Evolutionary conservation across 1,140 invertebrate genomes (phyloP), one percentile per base, ranked within the genome.

Genomic region (Heliconius hermathena): DNA sequence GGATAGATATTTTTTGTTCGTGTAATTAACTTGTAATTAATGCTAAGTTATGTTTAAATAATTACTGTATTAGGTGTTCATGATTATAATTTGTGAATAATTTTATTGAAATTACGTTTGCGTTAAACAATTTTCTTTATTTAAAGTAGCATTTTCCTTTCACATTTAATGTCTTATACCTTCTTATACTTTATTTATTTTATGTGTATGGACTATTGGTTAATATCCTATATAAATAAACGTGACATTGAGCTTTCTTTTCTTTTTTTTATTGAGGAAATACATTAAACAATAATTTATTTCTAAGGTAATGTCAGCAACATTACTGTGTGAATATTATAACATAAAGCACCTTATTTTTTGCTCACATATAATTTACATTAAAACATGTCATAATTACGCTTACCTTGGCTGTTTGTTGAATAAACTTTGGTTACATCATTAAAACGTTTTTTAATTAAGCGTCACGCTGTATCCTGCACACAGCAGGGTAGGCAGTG

Each of bases 1-100:
- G 60, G 26, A 66, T 26, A 66, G 60, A 29, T 66, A 66, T 66
- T 66, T 66, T 60, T 66, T 66, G 22, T 66, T 66, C 60, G 9
- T 66, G 22, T 16, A 66, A 66, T 66, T 66, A 66, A 29, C 4
- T 66, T 29, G 22, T 66, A 18, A 29, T 66, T 4, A 66, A 66
- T 66, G 60, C 60, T 66, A 66, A 66, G 60, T 66, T 66, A 66
- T 66, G 22, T 16, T 66, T 11, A 66, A 66, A 66, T 13, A 6
- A 26, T 29, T 29, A 29, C 26, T 29, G 11, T 66, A 26, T 29
- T 66, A 29, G 26, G 1, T 66, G 29, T 66, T 66, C 9, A 1
- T 29, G 26, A 29, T 66, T 13, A 66, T n/a, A 57, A 57, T 22
- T 22, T 57, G 54, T 22, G 54, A 57, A 57, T 57, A 57, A 22